These are phyloP conservation scores for Rostratula benghalensis DNA, from an alignment of 2,113 vertebrate species.

Conservation along the genomic window DNA sequence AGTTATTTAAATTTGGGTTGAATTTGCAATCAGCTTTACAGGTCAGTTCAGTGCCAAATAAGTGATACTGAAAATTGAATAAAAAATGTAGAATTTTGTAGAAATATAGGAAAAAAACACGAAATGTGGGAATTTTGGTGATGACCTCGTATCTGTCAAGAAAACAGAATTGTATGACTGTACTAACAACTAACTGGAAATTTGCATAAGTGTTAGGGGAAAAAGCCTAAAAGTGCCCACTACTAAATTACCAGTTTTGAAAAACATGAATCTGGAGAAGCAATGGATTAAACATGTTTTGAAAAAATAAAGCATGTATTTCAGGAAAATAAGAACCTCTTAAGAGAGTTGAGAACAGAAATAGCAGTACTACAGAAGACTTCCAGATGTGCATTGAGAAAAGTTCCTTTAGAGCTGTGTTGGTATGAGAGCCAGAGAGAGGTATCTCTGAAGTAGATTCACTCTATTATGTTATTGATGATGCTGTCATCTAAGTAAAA, in stretches of 20 bases:
- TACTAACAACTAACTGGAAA: neutral
- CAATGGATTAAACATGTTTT: neutral
- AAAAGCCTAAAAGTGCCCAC: neutral
- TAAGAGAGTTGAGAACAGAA: neutral
- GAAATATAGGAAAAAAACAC: neutral
- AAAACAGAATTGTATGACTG: neutral
- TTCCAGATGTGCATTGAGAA: neutral
- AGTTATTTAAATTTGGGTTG: neutral
- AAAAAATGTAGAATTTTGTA: neutral
- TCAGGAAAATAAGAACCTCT: neutral
- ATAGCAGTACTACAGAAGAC: neutral
- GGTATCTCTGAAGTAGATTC: neutral
- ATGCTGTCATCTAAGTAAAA: neutral
- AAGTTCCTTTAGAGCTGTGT: neutral
- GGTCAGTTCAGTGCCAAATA: neutral
- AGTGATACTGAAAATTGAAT: neutral
- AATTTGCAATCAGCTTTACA: neutral
- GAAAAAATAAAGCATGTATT: neutral
- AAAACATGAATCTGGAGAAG: neutral
- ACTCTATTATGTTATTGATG: neutral
- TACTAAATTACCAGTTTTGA: neutral
- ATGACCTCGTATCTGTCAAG: neutral
- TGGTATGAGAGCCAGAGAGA: neutral
- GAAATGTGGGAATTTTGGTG: neutral
- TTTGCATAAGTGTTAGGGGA: neutral